A percentile compares a stretch with the other conserved stretches of the same genome.
phyloP scores from a whole-genome alignment of 2,113 vertebrate genomes.

The Xenopus laevis region DNA sequence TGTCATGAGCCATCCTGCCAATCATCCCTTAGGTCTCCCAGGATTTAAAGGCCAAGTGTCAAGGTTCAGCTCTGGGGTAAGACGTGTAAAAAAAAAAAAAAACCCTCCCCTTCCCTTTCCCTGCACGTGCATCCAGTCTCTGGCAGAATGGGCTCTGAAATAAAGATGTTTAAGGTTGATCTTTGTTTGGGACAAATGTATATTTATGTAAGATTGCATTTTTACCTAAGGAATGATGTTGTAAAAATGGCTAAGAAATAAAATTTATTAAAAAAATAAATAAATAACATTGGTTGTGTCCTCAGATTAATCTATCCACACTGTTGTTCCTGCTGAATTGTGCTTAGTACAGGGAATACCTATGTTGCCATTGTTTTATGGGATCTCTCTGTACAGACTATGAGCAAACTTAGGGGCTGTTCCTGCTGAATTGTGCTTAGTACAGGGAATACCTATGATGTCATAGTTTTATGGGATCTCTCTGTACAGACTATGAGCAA shows the following conservation, averaged over 20 bases:
- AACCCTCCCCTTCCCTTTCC: background rate
- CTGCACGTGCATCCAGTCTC: constrained; percentile 32
- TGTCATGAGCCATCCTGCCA: background rate
- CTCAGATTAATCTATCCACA: no score
- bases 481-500: no score
- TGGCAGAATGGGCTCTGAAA: constrained; percentile 47
- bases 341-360: no score
- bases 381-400: no score
- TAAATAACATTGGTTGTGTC: no score
- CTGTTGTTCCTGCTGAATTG: no score
- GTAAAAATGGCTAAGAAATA: constrained; percentile 97
- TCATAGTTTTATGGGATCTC: no score
- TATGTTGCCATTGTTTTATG: no score
- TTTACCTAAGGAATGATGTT: constrained; percentile 99
- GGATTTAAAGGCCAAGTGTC: background rate
- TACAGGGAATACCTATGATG: no score
- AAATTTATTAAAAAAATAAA: constrained; percentile 40
- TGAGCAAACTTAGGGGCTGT: no score
- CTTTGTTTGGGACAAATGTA: constrained; percentile 85
- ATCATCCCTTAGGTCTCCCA: constrained; percentile 6
- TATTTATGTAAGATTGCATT: constrained; percentile 99
- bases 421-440: no score
- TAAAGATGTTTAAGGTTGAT: constrained; percentile 60
- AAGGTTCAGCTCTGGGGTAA: constrained; percentile 21
- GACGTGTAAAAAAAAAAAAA: background rate